Evolutionary conservation across 2,797 vertebrate genomes (phyloP), one percentile per base, ranked within the genome.

Genomic region (Sebastes reedi): DNA sequence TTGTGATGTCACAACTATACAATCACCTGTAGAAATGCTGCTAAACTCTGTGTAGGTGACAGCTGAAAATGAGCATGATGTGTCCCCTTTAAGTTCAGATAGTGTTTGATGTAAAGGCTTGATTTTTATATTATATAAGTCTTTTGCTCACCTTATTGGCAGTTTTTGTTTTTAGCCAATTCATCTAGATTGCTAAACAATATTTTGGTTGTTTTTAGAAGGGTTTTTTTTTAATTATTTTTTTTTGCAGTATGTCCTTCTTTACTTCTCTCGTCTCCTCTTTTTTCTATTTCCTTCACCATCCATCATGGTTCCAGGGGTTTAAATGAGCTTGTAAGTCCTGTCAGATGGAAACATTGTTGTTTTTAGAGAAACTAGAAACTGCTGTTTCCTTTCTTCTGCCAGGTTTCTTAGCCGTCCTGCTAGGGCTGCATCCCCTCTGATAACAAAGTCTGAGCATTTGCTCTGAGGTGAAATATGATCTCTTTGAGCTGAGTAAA

Each of bases 381-480:
- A 86, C 42, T 77, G 81, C 66, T 59, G 42, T 84, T 87, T 89
- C 34, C 68, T 86, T 67, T 81, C 25, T 34, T 62, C 52, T 34
- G 62, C 67, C 80, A 82, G 84, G 13, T 74, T 78, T 74, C 75
- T 80, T 67, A 68, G 71, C 69, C 79, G 67, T 64, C 79, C 80
- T 73, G 61, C 67, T 20, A 36, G 72, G 55, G 50, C 87, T 91
- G 82, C 72, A 55, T 66, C 77, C 74, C 25, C 73, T 81, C 77
- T 79, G 87, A 89, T 90, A 90, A 75, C 80, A 81, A 62, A 74
- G 67, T 72, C 64, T 81, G 60, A 79, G 74, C 22, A 18, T 82
- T 80, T 80, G 46, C 67, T 87, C 75, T 72, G 55, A 70, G 84
- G 52, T 90, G 85, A 86, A 87, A 88, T 79, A 73, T 30, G 60